phyloP scores from a whole-genome alignment of 2,888 invertebrate genomes.

The Gastracanthus pulcherrimus region DNA sequence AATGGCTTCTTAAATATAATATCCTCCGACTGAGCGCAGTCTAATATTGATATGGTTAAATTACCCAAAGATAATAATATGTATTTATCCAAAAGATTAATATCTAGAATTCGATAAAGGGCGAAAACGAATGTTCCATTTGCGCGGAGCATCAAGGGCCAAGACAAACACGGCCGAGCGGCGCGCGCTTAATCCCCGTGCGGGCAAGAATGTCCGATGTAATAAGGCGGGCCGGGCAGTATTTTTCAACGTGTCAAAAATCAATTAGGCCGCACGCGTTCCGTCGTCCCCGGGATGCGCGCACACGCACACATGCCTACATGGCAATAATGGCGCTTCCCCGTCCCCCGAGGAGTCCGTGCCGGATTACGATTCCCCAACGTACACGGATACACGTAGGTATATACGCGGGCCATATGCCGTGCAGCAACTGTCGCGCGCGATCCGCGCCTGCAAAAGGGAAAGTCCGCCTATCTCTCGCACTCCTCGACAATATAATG shows the following conservation, averaged over 20 bases:
- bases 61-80: background rate
- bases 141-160: background rate
- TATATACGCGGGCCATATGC: conserved; percentile 19
- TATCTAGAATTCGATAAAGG: background rate
- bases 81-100: background rate
- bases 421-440: background rate
- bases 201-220: background rate
- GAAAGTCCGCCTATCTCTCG: too few species aligned
- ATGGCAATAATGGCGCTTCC: too few species aligned
- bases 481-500: too few species aligned
- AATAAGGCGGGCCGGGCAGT: background rate
- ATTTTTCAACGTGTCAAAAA: conserved; percentile 51
- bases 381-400: background rate
- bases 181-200: background rate
- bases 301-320: background rate
- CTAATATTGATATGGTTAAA: too few species aligned
- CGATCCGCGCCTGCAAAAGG: too few species aligned
- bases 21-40: too few species aligned
- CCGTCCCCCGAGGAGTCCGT: conserved; percentile 3
- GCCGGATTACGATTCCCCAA: conserved; percentile 42
- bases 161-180: background rate
- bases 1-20: too few species aligned
- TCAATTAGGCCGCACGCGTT: conserved; percentile 42
- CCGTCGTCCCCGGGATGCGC: background rate
- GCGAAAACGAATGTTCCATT: background rate